Evolutionary conservation across 2,113 vertebrate genomes (phyloP).

Genomic region (Pipra filicauda): DNA sequence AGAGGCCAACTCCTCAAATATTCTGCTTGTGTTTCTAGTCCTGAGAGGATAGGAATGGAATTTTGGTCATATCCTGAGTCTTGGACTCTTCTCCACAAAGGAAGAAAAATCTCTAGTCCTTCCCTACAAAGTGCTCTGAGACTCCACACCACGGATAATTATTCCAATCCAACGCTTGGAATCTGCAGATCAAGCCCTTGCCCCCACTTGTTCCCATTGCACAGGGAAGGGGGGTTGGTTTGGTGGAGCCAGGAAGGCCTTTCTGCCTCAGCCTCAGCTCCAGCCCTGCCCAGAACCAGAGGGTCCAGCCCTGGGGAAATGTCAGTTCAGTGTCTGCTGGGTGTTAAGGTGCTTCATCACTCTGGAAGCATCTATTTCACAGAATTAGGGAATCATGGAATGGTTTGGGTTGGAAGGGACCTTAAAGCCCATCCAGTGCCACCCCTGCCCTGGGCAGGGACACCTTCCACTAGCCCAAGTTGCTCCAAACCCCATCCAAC

Average conservation of each 20-base stretch:
- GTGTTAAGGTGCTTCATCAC: no score
- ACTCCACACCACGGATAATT: background rate
- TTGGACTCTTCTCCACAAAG: background rate
- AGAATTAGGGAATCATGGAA: no score
- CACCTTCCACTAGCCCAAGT: no score
- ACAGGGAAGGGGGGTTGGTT: background rate
- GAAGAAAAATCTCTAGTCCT: background rate
- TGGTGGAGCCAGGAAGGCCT: background rate
- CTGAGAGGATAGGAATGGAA: background rate
- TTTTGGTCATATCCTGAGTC: background rate
- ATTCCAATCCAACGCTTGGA: background rate
- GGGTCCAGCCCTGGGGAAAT: no score
- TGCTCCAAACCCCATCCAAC: no score
- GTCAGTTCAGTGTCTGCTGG: no score
- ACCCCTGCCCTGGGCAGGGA: no score
- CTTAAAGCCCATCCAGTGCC: no score
- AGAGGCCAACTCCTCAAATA: background rate
- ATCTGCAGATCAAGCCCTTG: background rate
- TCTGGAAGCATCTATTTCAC: no score
- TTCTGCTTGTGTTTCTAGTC: background rate
- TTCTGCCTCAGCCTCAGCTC: background rate
- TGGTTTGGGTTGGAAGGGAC: no score
- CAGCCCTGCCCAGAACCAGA: no score
- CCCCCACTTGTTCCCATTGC: background rate
- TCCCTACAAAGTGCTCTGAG: background rate